These are phyloP conservation scores for Bicyclus anynana DNA, from an alignment of 1,140 invertebrate genomes.

Conservation along the genomic window DNA sequence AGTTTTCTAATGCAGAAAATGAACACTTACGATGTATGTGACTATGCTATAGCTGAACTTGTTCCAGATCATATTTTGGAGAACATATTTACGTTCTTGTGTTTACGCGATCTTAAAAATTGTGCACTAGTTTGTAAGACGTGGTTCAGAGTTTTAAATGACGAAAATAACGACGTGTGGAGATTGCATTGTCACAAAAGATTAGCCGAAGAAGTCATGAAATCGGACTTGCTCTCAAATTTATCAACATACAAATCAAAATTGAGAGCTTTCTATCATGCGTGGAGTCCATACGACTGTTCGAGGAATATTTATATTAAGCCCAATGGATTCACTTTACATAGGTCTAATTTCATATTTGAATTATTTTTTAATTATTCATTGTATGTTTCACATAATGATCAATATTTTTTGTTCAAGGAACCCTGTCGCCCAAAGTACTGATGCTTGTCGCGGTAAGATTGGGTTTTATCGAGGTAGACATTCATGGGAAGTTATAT, in stretches of 20 bases:
- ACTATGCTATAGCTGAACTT: slow-evolving; percentile 53
- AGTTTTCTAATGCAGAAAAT: slow-evolving; percentile 9
- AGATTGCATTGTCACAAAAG: slow-evolving; percentile 91
- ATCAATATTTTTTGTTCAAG: slow-evolving; percentile 55
- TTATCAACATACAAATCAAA: slow-evolving; percentile 96
- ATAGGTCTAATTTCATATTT: slow-evolving; percentile 78
- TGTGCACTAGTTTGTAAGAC: slow-evolving; percentile 96
- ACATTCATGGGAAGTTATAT: slow-evolving; percentile 99
- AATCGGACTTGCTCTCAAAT: slow-evolving; percentile 93
- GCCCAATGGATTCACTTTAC: slow-evolving; percentile 97
- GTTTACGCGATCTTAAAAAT: slow-evolving; percentile 89
- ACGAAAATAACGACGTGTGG: slow-evolving; percentile 98
- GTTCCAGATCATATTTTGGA: slow-evolving; percentile 87
- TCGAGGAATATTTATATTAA: slow-evolving; percentile 98
- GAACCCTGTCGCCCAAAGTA: slow-evolving; percentile 99
- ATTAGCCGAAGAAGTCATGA: slow-evolving; percentile 93
- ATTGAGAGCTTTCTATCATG: slow-evolving; percentile 94
- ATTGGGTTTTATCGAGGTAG: slow-evolving; percentile 95
- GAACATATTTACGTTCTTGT: slow-evolving; percentile 95
- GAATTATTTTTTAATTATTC: neutral
- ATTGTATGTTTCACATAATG: neutral
- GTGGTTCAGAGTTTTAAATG: slow-evolving; percentile 93
- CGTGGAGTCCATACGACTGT: slow-evolving; percentile 98
- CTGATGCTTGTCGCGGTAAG: slow-evolving; percentile 96
- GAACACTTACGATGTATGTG: slow-evolving; percentile 27